Evolutionary conservation across 1,140 invertebrate genomes (phyloP).

Genomic region (Pemphigus obesinymphae): DNA sequence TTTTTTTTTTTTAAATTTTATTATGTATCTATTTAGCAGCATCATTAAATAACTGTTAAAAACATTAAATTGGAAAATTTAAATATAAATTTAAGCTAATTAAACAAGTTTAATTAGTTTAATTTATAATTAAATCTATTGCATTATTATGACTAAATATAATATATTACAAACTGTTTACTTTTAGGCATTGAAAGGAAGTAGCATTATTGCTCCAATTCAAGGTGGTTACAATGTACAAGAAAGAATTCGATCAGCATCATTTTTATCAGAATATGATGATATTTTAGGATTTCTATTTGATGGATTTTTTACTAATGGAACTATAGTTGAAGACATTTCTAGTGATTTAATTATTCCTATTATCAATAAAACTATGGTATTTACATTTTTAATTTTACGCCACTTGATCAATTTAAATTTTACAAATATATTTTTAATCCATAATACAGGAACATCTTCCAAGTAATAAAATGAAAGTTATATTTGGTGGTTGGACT

Average conservation of each 20-base stretch:
- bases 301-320: slow-evolving; percentile 73
- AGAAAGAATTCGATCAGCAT: slow-evolving; percentile 57
- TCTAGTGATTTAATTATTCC: slow-evolving; percentile 57
- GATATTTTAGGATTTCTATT: slow-evolving; percentile 65
- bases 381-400: slow-evolving; percentile 47
- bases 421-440: background rate
- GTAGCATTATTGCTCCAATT: slow-evolving; percentile 63
- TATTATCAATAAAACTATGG: slow-evolving; percentile 60
- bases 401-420: background rate
- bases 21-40: too few relatives aligned
- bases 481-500: slow-evolving; percentile 65
- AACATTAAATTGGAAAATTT: too few relatives aligned
- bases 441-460: slow-evolving; percentile 54
- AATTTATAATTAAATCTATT: too few relatives aligned
- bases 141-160: too few relatives aligned
- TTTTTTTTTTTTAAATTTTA: too few relatives aligned
- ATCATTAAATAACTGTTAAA: too few relatives aligned
- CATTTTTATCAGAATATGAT: slow-evolving; percentile 55
- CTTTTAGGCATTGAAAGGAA: slow-evolving; percentile 47
- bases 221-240: slow-evolving; percentile 66
- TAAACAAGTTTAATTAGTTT: too few relatives aligned
- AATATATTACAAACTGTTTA: background rate
- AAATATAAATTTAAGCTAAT: too few relatives aligned
- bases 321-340: slow-evolving; percentile 58
- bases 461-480: slow-evolving; percentile 60